Conservation (phyloP, 1,140 invertebrate species). For the Streblospio benedicti region DNA sequence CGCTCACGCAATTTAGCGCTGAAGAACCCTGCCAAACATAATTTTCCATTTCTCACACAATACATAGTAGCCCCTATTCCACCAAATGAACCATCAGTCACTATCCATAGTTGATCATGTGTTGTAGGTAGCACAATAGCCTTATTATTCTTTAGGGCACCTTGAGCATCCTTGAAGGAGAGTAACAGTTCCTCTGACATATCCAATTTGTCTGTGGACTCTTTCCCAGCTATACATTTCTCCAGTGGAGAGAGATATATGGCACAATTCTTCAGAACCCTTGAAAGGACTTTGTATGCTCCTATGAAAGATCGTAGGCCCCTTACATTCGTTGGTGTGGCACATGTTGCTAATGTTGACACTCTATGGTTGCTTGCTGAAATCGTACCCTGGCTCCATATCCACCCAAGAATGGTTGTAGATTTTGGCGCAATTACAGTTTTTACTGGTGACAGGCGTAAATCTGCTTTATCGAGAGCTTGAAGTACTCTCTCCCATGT, state of each 20-base stretch:
- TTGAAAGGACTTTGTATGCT: too few relatives aligned
- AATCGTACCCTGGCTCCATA: not conserved
- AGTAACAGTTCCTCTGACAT: constrained; percentile 17
- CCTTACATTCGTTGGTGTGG: not conserved
- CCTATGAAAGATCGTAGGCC: too few relatives aligned
- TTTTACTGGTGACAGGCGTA: constrained; percentile 10
- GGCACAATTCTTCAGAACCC: too few relatives aligned
- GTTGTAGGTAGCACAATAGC: too few relatives aligned
- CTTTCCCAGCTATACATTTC: too few relatives aligned
- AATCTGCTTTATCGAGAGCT: not conserved
- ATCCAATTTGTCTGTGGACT: constrained; percentile 17
- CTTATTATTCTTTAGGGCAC: too few relatives aligned
- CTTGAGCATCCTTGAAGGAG: constrained; percentile 1
- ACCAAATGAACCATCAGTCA: constrained; percentile 17
- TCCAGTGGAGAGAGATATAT: too few relatives aligned
- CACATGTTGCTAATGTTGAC: not conserved
- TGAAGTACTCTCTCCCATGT: not conserved
- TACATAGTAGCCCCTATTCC: constrained; percentile 22
- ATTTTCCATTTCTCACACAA: constrained; percentile 5
- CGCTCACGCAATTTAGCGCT: constrained; percentile 17
- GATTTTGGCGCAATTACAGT: constrained; percentile 9
- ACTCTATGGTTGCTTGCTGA: not conserved
- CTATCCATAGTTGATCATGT: not conserved
- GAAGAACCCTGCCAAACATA: constrained; percentile 18
- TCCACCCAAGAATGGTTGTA: too few relatives aligned